Evolutionary conservation across 2,888 invertebrate species (phyloP).

Genomic region (Spisula subtruncata): DNA sequence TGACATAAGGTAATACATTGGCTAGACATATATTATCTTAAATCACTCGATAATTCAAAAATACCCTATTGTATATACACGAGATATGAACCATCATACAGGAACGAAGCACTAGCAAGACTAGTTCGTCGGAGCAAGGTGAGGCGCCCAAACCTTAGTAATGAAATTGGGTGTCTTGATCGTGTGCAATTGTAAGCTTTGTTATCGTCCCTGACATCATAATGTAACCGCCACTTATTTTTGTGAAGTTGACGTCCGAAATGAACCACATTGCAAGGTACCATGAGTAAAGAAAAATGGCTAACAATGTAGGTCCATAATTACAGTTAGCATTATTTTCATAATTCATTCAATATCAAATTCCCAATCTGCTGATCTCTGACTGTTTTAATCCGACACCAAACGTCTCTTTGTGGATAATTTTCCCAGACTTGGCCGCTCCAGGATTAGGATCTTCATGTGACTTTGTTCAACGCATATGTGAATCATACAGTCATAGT

Average conservation of each 20-base stretch:
- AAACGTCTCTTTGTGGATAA: background rate
- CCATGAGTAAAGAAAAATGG: background rate
- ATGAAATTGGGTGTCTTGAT: background rate
- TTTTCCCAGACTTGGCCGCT: background rate
- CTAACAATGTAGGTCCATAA: background rate
- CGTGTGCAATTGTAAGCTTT: background rate
- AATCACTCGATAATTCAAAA: background rate
- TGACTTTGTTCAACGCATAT: slow-evolving; percentile 12
- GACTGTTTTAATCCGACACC: background rate
- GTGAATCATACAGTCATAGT: slow-evolving; percentile 33
- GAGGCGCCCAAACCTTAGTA: too few species aligned
- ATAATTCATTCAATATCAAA: background rate
- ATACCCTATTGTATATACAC: background rate
- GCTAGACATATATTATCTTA: background rate
- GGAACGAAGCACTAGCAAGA: too few species aligned
- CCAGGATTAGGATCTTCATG: background rate
- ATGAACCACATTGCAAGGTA: too few species aligned
- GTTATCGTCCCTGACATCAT: too few species aligned
- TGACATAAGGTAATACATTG: too few species aligned
- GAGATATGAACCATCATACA: too few species aligned
- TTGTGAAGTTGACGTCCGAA: too few species aligned
- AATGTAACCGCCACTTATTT: too few species aligned
- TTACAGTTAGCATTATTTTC: background rate
- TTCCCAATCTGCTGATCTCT: background rate
- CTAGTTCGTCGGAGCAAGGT: too few species aligned